A percentile compares a stretch with the other conserved stretches of the same genome.
Evolutionary conservation across 2,888 invertebrate genomes (phyloP).

Genomic region (Troides oblongomaculatus): DNA sequence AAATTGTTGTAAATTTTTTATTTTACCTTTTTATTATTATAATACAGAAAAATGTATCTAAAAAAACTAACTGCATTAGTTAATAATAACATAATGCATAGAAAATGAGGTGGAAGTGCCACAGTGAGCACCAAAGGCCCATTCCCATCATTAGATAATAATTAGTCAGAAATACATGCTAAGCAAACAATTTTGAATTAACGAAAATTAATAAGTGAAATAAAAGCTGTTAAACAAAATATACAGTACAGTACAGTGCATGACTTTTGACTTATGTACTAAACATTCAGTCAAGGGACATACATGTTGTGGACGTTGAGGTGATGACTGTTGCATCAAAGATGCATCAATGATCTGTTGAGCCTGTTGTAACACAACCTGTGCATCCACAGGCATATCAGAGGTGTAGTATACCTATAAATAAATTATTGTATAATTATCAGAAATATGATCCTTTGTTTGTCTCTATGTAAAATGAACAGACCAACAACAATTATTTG

Average conservation of each 20-base stretch:
- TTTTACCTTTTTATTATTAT: too few relatives aligned
- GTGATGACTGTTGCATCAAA: conserved; percentile 75
- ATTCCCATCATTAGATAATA: conserved; percentile 6
- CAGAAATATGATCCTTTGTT: conserved; percentile 31
- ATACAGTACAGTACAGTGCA: conserved; percentile 21
- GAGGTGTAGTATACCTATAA: conserved; percentile 80
- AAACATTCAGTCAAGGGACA: conserved; percentile 53
- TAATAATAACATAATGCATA: neutral
- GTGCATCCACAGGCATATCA: conserved; percentile 77
- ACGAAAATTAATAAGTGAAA: conserved; percentile 23
- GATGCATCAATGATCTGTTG: conserved; percentile 80
- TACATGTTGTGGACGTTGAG: conserved; percentile 79
- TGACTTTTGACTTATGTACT: conserved; percentile 33
- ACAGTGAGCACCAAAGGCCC: neutral
- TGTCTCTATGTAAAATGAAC: neutral
- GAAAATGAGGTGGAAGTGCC: conserved; percentile 1
- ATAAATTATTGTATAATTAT: conserved; percentile 56
- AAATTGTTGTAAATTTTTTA: too few relatives aligned
- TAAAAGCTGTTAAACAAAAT: conserved; percentile 21
- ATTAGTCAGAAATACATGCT: conserved; percentile 30
- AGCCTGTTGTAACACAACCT: conserved; percentile 79
- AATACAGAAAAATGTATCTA: neutral
- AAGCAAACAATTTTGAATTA: conserved; percentile 30
- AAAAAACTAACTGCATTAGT: neutral
- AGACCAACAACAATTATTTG: too few relatives aligned